Conservation (phyloP, 2,797 vertebrate species). For the Takifugu ocellatus region DNA sequence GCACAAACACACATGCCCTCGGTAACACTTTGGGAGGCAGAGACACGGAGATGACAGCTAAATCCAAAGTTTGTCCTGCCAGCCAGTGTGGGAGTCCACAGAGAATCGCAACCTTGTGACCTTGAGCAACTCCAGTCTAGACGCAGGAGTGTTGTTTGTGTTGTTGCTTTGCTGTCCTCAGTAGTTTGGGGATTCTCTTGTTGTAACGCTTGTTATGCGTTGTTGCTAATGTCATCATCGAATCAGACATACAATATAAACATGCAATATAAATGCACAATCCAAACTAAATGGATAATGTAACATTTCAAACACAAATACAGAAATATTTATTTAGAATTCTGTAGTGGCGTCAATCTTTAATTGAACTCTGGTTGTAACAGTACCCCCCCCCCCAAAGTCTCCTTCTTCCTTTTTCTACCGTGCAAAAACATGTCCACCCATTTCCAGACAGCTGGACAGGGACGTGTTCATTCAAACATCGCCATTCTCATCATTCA, state of each 20-base stretch:
- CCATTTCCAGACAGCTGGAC: conserved; percentile 66
- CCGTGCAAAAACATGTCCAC: too few relatives aligned
- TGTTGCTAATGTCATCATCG: too few relatives aligned
- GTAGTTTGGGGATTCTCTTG: conserved; percentile 28
- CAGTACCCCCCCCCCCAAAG: too few relatives aligned
- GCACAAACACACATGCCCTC: conserved; percentile 57
- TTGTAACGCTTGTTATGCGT: too few relatives aligned
- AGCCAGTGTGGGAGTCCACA: conserved; percentile 38
- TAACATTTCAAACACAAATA: too few relatives aligned
- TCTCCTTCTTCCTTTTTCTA: too few relatives aligned
- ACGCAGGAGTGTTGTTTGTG: conserved; percentile 36
- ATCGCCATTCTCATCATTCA: conserved; percentile 75
- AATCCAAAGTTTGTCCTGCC: conserved; percentile 51
- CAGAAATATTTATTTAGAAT: too few relatives aligned
- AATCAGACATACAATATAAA: too few relatives aligned
- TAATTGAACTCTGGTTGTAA: too few relatives aligned
- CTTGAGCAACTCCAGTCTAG: conserved; percentile 43
- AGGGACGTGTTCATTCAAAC: conserved; percentile 59
- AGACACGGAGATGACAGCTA: conserved; percentile 61
- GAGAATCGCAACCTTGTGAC: conserved; percentile 38
- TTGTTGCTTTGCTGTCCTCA: conserved; percentile 28
- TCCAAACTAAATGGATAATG: too few relatives aligned
- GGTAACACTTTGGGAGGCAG: conserved; percentile 50
- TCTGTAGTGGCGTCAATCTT: too few relatives aligned
- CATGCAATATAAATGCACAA: too few relatives aligned